Conservation (phyloP, 2,888 invertebrate genomes). For the Homarus gammarus region DNA sequence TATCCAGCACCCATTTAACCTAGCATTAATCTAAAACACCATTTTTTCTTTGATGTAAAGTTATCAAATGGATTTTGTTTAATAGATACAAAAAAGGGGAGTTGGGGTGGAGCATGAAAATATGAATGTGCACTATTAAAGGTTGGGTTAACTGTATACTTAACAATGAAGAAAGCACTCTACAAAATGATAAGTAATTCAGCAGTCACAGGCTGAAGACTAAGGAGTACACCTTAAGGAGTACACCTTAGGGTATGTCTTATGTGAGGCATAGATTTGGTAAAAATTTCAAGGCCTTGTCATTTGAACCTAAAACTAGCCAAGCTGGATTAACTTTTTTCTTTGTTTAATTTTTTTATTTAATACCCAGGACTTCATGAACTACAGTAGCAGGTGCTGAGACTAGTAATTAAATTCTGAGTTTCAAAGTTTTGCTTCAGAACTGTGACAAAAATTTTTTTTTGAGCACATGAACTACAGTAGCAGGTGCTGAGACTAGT, state of each 20-base stretch:
- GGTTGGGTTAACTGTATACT: no score
- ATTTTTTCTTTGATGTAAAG: not conserved
- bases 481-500: conserved; percentile 33
- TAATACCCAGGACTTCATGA: conserved; percentile 25
- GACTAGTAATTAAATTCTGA: conserved; percentile 35
- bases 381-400: conserved; percentile 24
- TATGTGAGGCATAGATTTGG: not conserved
- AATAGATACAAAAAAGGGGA: not conserved
- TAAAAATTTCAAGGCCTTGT: not conserved
- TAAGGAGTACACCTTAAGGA: not conserved
- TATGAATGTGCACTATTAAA: not conserved
- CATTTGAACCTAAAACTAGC: not conserved
- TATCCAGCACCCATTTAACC: conserved; percentile 21
- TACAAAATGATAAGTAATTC: not conserved
- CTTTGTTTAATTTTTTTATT: conserved; percentile 21
- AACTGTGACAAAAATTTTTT: conserved; percentile 21
- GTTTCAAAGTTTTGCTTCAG: conserved; percentile 8
- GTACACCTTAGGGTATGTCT: not conserved
- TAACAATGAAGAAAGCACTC: no score
- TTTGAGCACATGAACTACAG: no score
- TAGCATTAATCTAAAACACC: conserved; percentile 9
- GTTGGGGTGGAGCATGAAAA: no score
- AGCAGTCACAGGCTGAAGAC: not conserved
- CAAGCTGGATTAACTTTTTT: not conserved
- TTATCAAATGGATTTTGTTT: not conserved